Conservation (phyloP, 2,888 invertebrate species). For the Hesperia comma region DNA sequence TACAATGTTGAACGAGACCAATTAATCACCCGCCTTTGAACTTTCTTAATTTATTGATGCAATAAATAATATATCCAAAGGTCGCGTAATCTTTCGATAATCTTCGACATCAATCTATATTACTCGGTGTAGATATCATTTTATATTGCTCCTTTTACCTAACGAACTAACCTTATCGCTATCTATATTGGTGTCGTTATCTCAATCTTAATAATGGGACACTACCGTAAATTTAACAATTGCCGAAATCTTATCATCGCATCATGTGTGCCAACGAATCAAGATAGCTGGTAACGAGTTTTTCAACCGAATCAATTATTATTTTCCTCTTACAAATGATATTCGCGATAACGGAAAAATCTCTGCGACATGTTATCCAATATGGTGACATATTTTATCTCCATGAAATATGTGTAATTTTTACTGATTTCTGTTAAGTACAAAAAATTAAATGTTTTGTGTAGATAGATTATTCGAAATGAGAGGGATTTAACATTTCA, state of each 20-base stretch:
- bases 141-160: background rate
- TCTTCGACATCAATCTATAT: background rate
- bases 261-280: slow-evolving; percentile 10
- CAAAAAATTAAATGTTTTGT: too few relatives aligned
- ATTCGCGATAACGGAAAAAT: slow-evolving; percentile 5
- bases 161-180: slow-evolving; percentile 6
- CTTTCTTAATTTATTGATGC: too few relatives aligned
- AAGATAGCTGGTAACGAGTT: slow-evolving; percentile 3
- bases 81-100: background rate
- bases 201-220: slow-evolving; percentile 16
- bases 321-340: slow-evolving; percentile 1
- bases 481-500: too few relatives aligned
- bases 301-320: slow-evolving; percentile 20
- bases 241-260: slow-evolving; percentile 43
- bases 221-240: slow-evolving; percentile 31
- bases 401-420: background rate
- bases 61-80: background rate
- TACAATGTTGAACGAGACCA: too few relatives aligned
- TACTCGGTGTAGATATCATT: background rate
- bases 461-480: too few relatives aligned
- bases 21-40: too few relatives aligned
- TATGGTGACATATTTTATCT: slow-evolving; percentile 15
- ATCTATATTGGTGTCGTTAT: slow-evolving; percentile 22
- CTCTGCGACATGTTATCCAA: slow-evolving; percentile 3
- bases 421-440: background rate